Conservation (phyloP, 2,797 vertebrate genomes). For the Microctenopoma steveboyesi region DNA sequence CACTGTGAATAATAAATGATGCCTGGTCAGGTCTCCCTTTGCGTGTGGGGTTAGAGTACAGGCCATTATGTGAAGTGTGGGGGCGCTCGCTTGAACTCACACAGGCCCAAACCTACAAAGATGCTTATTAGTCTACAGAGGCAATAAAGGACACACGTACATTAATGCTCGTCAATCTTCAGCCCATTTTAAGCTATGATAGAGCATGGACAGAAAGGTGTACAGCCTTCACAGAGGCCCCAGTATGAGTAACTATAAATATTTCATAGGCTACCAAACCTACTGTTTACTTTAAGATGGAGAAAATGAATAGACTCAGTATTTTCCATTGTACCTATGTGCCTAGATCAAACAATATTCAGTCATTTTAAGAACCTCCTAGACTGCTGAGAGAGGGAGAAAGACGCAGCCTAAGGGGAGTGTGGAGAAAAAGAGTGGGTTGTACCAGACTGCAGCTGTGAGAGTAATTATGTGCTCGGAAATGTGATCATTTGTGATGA, state of each 20-base stretch:
- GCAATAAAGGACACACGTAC: conserved; percentile 19
- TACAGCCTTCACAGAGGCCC: conserved; percentile 80
- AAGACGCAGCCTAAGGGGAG: conserved; percentile 44
- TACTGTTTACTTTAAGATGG: conserved; percentile 93
- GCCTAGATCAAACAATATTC: conserved; percentile 96
- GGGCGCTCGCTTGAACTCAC: conserved; percentile 34
- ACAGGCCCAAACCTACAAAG: conserved; percentile 29
- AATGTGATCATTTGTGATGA: conserved; percentile 84
- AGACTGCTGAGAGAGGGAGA: conserved; percentile 76
- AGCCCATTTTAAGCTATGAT: conserved; percentile 84
- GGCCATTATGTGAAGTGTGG: conserved; percentile 58
- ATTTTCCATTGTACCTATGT: conserved; percentile 78
- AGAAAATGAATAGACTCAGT: conserved; percentile 90
- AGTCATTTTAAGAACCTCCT: conserved; percentile 89
- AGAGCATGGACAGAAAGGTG: conserved; percentile 87
- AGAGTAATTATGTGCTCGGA: conserved; percentile 81
- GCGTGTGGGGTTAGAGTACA: conserved; percentile 83
- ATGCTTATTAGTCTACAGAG: conserved; percentile 22
- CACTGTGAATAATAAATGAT: conserved; percentile 91
- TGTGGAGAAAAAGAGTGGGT: conserved; percentile 49
- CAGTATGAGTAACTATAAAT: conserved; percentile 90
- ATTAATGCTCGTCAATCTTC: conserved; percentile 17
- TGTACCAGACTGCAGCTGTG: conserved; percentile 76
- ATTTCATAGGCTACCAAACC: conserved; percentile 95
- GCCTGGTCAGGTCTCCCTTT: conserved; percentile 89